These are phyloP conservation scores for Pygoscelis antarcticus DNA, from an alignment of 2,113 vertebrate species.

Conservation along the genomic window DNA sequence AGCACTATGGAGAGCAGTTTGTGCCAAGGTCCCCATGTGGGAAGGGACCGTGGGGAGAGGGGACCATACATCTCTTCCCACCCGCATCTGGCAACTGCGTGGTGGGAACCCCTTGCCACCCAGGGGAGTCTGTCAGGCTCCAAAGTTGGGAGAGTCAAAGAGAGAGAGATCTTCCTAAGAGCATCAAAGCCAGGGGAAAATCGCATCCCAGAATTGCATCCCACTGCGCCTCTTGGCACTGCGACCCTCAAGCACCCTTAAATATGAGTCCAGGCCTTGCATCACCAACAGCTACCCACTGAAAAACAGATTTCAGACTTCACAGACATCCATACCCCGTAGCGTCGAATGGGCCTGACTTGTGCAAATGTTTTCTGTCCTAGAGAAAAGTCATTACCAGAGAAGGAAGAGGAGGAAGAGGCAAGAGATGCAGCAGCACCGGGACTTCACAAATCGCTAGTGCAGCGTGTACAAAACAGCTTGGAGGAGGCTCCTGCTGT, in stretches of 20 bases:
- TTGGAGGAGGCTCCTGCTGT: background rate
- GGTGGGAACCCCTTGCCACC: background rate
- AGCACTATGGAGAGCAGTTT: background rate
- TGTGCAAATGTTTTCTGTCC: background rate
- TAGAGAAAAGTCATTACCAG: background rate
- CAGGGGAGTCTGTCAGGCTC: slow-evolving; percentile 25
- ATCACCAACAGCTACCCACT: background rate
- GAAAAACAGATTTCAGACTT: background rate
- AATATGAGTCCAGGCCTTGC: background rate
- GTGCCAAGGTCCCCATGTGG: background rate
- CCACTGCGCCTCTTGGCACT: background rate
- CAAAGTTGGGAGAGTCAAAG: slow-evolving; percentile 19
- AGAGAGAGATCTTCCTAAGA: slow-evolving; percentile 21
- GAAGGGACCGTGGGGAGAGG: background rate
- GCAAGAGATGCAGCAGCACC: slow-evolving; percentile 1
- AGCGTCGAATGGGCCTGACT: background rate
- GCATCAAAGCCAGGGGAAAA: slow-evolving; percentile 31
- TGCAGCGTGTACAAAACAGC: background rate
- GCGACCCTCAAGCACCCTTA: background rate
- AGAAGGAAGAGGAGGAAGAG: slow-evolving; percentile 2
- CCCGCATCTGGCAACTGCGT: background rate
- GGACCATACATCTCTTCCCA: background rate
- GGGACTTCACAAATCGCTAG: background rate
- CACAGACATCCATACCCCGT: background rate
- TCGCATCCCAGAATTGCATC: background rate